These are phyloP conservation scores for Dendrolimus houi DNA, from an alignment of 2,888 invertebrate genomes.

Conservation along the genomic window DNA sequence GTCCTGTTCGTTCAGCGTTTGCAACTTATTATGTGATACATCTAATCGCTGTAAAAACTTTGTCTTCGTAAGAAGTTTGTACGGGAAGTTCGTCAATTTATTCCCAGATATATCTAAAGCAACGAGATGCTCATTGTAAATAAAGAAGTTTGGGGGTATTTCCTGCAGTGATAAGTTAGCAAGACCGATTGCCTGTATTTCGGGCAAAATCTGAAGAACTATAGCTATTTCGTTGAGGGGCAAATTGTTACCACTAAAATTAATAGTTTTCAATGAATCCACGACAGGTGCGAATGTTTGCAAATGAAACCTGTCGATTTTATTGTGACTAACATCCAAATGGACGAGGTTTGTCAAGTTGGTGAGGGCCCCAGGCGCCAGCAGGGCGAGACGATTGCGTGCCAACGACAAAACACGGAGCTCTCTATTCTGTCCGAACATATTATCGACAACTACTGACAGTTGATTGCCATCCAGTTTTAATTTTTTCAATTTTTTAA, in stretches of 20 bases:
- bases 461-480: conserved; percentile 86
- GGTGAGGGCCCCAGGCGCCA: conserved; percentile 83
- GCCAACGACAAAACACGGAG: conserved; percentile 78
- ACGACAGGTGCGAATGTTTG: conserved; percentile 77
- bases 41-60: conserved; percentile 80
- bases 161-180: conserved; percentile 76
- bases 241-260: conserved; percentile 83
- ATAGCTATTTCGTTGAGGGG: conserved; percentile 73
- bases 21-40: conserved; percentile 83
- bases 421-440: conserved; percentile 77
- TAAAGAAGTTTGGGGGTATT: conserved; percentile 76
- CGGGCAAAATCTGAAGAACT: conserved; percentile 74
- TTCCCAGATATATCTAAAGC: conserved; percentile 85
- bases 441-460: conserved; percentile 83
- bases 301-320: conserved; percentile 81
- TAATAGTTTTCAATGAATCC: conserved; percentile 78
- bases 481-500: conserved; percentile 79
- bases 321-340: conserved; percentile 86
- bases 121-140: conserved; percentile 76
- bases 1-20: conserved; percentile 76
- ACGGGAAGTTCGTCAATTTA: conserved; percentile 76
- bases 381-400: conserved; percentile 83
- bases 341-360: conserved; percentile 82
- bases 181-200: conserved; percentile 74
- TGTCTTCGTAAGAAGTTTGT: conserved; percentile 73